Base-by-base conservation (phyloP, 1,140 invertebrate genomes). In the Bombyx mandarina region DNA sequence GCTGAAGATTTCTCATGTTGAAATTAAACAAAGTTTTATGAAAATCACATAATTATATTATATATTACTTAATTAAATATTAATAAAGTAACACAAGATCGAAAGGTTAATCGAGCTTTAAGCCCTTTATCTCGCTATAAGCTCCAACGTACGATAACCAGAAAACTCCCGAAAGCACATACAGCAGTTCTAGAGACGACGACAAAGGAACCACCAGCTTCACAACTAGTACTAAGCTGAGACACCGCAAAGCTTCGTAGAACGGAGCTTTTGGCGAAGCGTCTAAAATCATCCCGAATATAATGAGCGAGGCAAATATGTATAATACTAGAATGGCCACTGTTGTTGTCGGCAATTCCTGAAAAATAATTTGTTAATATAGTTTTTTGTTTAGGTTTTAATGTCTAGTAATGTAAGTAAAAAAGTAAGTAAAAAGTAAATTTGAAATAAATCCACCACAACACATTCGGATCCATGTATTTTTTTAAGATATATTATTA, bases 271-370 rank as follows among this genome's bases (percentile, higher is more conserved):
- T 78, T 6, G 84, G 77, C 43, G 79, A 77, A 7, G 88, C 83
- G 43, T 93, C 92, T 58, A 93, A 89, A 35, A 93, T 72, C 79
- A 93, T 84, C 10, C 93, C 92, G 56, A 94, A 92, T 10, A 89
- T 85, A 1, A 90, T 92, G 8, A 93, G 69, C 2, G 91, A 90
- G 7, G 88, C 84, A 8, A 93, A 69, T 51, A 93, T 91, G 71
- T 92, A 92, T 3, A 84, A 46, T 0, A 91, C 84, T 55, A 90
- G 86, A 6, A 72, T 64, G 22, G 88, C 52, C 3, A 90, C 87
- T 18, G 86, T 80, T 3, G 89, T 26, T 43, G 88, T 86, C 61
- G 82, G 82, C 63, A 91, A 82, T 43, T 73, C 79, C 91, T 91
- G 83, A 35, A 90, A 91, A 61, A 58, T 64, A 77, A 35, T 35